These are phyloP conservation scores for Chondrilla cf. caribensis DNA, from an alignment of 37 sponge, comb jelly and placozoan genomes.

Conservation along the genomic window DNA sequence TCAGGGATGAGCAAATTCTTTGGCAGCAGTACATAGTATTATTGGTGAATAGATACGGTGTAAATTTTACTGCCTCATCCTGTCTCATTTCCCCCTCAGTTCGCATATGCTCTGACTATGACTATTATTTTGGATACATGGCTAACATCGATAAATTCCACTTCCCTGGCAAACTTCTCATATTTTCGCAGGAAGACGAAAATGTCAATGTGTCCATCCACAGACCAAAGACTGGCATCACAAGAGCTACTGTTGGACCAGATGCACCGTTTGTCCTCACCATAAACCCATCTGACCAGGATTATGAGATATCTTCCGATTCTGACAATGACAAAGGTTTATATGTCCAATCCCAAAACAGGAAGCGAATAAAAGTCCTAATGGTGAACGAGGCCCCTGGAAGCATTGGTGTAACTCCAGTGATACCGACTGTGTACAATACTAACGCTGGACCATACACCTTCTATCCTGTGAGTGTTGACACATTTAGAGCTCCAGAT, in stretches of 20 bases:
- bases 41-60: too few species aligned
- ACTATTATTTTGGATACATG: background rate
- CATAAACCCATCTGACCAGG: background rate
- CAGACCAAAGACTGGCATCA: background rate
- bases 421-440: background rate
- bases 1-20: too few species aligned
- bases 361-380: background rate
- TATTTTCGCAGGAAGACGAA: background rate
- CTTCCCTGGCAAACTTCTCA: too few species aligned
- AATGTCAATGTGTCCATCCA: background rate
- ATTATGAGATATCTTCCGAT: background rate
- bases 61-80: too few species aligned
- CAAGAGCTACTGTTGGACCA: background rate
- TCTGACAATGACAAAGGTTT: background rate
- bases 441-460: background rate
- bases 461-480: conserved; percentile 3
- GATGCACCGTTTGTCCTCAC: background rate
- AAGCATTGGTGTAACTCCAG: background rate
- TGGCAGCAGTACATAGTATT: too few species aligned
- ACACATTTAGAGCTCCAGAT: background rate
- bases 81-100: too few species aligned
- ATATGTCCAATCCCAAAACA: background rate
- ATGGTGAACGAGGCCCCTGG: background rate
- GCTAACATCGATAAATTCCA: background rate
- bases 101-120: conserved; percentile 19